Evolutionary conservation across 2,113 vertebrate genomes (phyloP).

Genomic region (Xiphophorus couchianus): DNA sequence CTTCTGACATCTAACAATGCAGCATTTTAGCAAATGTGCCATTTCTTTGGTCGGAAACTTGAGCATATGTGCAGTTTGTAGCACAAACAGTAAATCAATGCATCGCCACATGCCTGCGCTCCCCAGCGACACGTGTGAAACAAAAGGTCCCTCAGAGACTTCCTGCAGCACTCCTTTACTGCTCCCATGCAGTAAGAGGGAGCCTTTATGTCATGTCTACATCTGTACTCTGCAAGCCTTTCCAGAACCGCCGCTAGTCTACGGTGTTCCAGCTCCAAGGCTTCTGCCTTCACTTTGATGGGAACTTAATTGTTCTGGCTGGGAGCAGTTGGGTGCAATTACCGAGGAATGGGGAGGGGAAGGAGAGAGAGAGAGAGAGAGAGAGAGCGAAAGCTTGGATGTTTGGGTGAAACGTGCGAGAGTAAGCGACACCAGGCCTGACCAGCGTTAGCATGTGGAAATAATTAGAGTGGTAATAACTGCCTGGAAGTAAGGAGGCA

Average conservation of each 20-base stretch:
- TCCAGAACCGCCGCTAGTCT: conserved; percentile 29
- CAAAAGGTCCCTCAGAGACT: neutral
- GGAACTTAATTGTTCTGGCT: conserved; percentile 69
- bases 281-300: conserved; percentile 64
- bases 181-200: conserved; percentile 6
- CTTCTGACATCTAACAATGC: neutral
- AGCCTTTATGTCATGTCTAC: conserved; percentile 31
- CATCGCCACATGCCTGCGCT: neutral
- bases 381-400: conserved; percentile 26
- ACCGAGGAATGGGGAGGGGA: conserved; percentile 36
- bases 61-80: neutral
- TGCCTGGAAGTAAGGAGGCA: conserved; percentile 27
- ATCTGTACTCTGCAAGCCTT: conserved; percentile 31
- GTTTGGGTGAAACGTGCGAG: conserved; percentile 26
- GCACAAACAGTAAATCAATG: neutral
- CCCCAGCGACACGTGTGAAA: conserved; percentile 8
- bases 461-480: conserved; percentile 68
- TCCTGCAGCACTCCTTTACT: conserved; percentile 22
- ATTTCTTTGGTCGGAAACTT: neutral
- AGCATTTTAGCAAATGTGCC: neutral
- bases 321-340: conserved; percentile 63
- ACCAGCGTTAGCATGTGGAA: conserved; percentile 61
- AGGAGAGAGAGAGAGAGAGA: neutral
- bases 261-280: conserved; percentile 37
- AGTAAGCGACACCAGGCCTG: conserved; percentile 45